Conservation (phyloP, 2,797 vertebrate species). For the Alosa sapidissima region DNA sequence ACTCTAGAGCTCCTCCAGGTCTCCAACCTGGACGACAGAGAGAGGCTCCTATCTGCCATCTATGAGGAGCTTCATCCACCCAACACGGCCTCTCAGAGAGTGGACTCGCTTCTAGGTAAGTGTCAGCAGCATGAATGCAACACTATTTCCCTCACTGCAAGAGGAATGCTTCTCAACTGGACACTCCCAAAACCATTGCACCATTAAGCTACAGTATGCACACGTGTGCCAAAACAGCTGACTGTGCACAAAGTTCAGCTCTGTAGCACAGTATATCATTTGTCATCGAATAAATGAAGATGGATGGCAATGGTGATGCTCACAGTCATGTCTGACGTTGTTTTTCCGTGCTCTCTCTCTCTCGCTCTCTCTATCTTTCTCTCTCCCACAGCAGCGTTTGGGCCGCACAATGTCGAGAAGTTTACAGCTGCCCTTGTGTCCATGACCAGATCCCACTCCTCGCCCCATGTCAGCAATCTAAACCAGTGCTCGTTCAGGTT, state of each 20-base stretch:
- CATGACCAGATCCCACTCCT: constrained; percentile 63
- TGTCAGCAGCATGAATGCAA: background rate
- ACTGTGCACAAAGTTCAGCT: background rate
- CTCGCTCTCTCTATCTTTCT: background rate
- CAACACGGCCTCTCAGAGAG: constrained; percentile 59
- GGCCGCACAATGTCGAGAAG: constrained; percentile 55
- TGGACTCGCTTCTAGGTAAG: constrained; percentile 70
- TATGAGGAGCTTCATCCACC: constrained; percentile 74
- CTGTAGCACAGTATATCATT: background rate
- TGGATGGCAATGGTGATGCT: background rate
- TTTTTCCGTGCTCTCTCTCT: background rate
- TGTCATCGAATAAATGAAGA: background rate
- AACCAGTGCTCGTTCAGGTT: constrained; percentile 63
- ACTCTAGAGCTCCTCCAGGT: constrained; percentile 71
- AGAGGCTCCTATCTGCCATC: constrained; percentile 72
- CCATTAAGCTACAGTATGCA: background rate
- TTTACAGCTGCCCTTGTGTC: constrained; percentile 60
- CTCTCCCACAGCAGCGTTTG: constrained; percentile 50
- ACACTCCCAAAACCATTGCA: background rate
- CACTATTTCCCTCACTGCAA: background rate
- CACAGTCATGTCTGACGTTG: background rate
- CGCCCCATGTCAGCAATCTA: constrained; percentile 62
- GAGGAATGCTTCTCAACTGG: background rate
- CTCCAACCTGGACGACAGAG: constrained; percentile 66
- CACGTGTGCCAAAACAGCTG: background rate